Percentiles rank a stretch among this genome's conserved stretches.
phyloP scores from a whole-genome alignment of 2,113 vertebrate species.

The Hystrix brachyura region DNA sequence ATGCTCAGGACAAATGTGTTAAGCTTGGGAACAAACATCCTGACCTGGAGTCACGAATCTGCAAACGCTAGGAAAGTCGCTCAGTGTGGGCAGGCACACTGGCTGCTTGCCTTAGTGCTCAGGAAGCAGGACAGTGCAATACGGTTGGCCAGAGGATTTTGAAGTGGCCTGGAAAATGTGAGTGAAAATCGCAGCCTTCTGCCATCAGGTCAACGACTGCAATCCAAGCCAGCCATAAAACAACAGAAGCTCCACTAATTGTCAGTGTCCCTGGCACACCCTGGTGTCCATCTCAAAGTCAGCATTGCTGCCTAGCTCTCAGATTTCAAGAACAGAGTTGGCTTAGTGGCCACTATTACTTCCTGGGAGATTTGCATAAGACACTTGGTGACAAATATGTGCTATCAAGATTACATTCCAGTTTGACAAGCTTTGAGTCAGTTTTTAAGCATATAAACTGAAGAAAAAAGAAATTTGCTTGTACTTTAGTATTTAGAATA shows the following conservation, averaged over 20 bases:
- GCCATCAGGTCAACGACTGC: constrained; percentile 64
- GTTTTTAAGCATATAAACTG: constrained; percentile 17
- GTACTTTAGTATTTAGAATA: background rate
- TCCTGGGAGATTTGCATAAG: background rate
- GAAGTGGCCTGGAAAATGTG: background rate
- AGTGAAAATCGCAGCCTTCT: constrained; percentile 52
- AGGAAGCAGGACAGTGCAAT: background rate
- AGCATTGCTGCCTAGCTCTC: constrained; percentile 1
- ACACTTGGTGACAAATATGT: background rate
- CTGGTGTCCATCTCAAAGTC: constrained; percentile 50
- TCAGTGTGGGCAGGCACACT: background rate
- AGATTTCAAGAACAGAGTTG: constrained; percentile 17
- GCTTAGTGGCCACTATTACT: background rate
- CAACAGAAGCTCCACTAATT: constrained; percentile 46
- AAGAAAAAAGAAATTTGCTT: constrained; percentile 6
- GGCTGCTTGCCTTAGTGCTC: background rate
- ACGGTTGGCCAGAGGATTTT: constrained; percentile 46
- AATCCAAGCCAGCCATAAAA: constrained; percentile 44
- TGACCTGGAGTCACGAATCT: constrained; percentile 30
- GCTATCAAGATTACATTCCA: background rate
- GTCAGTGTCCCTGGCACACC: constrained; percentile 53
- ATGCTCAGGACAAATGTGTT: background rate
- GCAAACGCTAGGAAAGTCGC: background rate
- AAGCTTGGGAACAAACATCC: constrained; percentile 47
- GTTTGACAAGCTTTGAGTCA: background rate